Conservation (phyloP, 2,113 vertebrate genomes). For the Sinosuthora webbiana region DNA sequence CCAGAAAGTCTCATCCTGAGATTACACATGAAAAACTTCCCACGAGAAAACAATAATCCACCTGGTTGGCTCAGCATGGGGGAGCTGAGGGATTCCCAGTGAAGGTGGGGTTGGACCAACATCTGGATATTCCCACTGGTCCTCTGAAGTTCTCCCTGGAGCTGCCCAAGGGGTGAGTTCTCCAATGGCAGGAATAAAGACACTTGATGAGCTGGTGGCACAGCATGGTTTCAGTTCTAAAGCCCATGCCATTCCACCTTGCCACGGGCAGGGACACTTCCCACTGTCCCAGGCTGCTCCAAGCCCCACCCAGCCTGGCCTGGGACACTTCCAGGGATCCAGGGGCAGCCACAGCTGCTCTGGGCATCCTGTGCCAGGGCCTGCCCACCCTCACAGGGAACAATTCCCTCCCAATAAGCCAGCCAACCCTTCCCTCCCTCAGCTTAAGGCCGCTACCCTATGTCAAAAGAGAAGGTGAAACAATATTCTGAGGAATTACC, state of each 20-base stretch:
- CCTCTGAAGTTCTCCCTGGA: neutral
- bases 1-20: neutral
- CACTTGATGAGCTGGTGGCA: fast-evolving
- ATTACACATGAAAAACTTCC: neutral
- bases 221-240: neutral
- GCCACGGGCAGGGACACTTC: neutral
- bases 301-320: neutral
- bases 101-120: neutral
- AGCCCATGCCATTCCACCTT: neutral
- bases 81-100: neutral
- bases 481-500: neutral
- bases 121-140: neutral
- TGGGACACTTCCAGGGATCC: neutral
- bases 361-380: neutral
- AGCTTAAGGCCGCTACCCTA: neutral
- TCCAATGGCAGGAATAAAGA: neutral
- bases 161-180: neutral
- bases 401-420: neutral
- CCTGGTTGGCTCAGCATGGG: neutral
- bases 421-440: fast-evolving
- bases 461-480: neutral
- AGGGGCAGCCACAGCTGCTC: neutral
- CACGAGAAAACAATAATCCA: neutral
- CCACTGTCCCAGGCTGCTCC: fast-evolving
- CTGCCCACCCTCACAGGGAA: fast-evolving